A percentile compares a stretch with the other conserved stretches of the same genome.
Evolutionary conservation across 1,140 invertebrate species (phyloP).

Genomic region (Drosophila triauraria): DNA sequence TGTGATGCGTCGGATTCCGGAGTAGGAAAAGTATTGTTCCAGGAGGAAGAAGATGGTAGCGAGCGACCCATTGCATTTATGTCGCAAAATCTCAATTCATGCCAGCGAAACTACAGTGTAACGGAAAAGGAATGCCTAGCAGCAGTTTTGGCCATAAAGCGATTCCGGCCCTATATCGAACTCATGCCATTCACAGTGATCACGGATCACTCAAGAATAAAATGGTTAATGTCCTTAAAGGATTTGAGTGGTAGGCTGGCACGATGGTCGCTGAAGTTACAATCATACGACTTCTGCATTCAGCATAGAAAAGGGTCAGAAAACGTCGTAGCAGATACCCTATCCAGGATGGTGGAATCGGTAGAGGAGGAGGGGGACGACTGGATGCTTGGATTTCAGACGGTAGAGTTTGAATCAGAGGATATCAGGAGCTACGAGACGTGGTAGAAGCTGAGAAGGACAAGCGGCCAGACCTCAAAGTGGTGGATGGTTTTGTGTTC

Average conservation of each 20-base stretch:
- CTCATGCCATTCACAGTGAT: constrained; percentile 1
- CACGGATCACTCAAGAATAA: constrained; percentile 9
- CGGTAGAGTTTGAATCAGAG: neutral
- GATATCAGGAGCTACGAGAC: neutral
- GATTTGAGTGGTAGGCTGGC: neutral
- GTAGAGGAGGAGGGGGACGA: neutral
- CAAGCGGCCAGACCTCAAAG: neutral
- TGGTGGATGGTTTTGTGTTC: neutral
- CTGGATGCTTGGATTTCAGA: constrained; percentile 8
- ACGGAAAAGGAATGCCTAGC: constrained; percentile 11
- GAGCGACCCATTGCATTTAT: constrained; percentile 2
- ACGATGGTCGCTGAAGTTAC: neutral
- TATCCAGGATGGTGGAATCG: neutral
- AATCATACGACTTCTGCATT: neutral
- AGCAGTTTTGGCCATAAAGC: neutral
- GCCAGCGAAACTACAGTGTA: constrained; percentile 7
- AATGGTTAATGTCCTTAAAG: constrained; percentile 15
- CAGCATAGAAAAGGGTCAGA: constrained; percentile 6
- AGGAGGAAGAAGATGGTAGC: neutral
- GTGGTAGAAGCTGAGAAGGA: neutral
- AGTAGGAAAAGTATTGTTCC: neutral
- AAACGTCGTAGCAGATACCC: constrained; percentile 4
- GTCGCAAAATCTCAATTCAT: neutral
- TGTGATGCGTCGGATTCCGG: constrained; percentile 5
- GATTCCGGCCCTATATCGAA: constrained; percentile 2